phyloP scores from a whole-genome alignment of 2,888 invertebrate species.

The Polylopha cassiicola region DNA sequence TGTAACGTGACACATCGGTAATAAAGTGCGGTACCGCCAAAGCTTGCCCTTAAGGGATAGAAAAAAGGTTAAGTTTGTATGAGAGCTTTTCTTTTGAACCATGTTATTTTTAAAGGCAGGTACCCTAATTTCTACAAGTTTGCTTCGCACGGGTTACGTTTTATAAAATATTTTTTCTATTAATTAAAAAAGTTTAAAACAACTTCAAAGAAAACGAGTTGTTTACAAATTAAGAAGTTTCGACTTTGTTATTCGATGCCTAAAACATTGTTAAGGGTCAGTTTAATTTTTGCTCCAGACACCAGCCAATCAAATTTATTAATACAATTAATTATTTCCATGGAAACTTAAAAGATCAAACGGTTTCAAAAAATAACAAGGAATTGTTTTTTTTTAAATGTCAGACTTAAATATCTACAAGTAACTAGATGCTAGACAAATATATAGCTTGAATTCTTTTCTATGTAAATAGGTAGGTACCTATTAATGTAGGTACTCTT shows the following conservation, averaged over 20 bases:
- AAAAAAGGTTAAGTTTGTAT: slow-evolving; percentile 7
- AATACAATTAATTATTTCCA: too few species aligned
- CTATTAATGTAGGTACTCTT: too few species aligned
- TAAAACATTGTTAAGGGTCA: not conserved
- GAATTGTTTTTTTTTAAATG: too few species aligned
- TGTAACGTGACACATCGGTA: too few species aligned
- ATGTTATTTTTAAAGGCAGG: not conserved
- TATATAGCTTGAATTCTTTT: too few species aligned
- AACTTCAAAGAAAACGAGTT: not conserved
- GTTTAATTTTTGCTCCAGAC: too few species aligned
- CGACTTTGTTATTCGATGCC: not conserved
- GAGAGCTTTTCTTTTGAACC: slow-evolving; percentile 1
- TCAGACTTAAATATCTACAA: too few species aligned
- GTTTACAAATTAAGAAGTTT: not conserved
- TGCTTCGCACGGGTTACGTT: not conserved
- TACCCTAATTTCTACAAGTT: slow-evolving; percentile 1
- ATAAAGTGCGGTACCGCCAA: slow-evolving; percentile 6
- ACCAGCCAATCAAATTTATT: too few species aligned
- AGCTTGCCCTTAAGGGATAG: slow-evolving; percentile 1
- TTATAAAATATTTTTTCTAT: not conserved
- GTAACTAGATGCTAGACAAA: too few species aligned
- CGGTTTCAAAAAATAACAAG: too few species aligned
- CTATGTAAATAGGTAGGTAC: too few species aligned
- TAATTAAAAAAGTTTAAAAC: slow-evolving; percentile 6
- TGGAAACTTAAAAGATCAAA: too few species aligned